These are phyloP conservation scores for Catalaphyllia jardinei DNA, from an alignment of 64 coral and sea anemone species.

Conservation along the genomic window DNA sequence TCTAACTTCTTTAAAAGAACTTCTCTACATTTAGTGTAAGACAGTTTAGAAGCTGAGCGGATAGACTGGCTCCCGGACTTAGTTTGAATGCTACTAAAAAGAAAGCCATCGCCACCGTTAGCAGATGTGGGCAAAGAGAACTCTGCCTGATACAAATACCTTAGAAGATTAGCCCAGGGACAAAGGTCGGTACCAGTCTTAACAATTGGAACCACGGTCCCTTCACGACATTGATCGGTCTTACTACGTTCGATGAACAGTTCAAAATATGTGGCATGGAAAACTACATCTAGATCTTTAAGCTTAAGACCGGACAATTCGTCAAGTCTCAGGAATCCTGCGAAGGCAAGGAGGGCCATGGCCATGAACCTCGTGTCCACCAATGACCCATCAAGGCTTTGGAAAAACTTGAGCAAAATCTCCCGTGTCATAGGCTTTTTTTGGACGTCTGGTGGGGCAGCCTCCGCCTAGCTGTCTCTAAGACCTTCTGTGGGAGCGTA, in stretches of 20 bases:
- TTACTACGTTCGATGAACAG: conserved; percentile 35
- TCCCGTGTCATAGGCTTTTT: conserved; percentile 51
- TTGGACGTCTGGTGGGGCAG: conserved; percentile 11
- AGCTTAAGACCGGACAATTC: conserved; percentile 24
- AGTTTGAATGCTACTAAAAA: background rate
- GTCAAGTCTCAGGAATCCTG: conserved; percentile 18
- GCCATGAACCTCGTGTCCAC: conserved; percentile 20
- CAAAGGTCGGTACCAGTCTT: conserved; percentile 35
- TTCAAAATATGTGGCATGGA: conserved; percentile 33
- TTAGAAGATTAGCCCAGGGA: conserved; percentile 11
- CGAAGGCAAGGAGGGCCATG: conserved; percentile 1
- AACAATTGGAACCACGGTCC: conserved; percentile 24
- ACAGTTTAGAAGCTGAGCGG: background rate
- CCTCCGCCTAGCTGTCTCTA: too few relatives aligned
- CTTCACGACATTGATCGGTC: conserved; percentile 53
- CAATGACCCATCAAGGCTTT: background rate
- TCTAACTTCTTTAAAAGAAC: background rate
- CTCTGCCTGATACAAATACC: conserved; percentile 30
- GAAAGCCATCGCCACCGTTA: background rate
- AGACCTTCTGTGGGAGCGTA: too few relatives aligned
- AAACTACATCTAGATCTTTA: conserved; percentile 10
- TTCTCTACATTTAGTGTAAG: background rate
- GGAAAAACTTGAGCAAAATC: conserved; percentile 36
- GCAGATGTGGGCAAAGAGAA: background rate
- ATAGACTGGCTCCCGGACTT: background rate